Evolutionary conservation across 2,888 invertebrate species (phyloP).

Genomic region (Diarsia brunnea): DNA sequence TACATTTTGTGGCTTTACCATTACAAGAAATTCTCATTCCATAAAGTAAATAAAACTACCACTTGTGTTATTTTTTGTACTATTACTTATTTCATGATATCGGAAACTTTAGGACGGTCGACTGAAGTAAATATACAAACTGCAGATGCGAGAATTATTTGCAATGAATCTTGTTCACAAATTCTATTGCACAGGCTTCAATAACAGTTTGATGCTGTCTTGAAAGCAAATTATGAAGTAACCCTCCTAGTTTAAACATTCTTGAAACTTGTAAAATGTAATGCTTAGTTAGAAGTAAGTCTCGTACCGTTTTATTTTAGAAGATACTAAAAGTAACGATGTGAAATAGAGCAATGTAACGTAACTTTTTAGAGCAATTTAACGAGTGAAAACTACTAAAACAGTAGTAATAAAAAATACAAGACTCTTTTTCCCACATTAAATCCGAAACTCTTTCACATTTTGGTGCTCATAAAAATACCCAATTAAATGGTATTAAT

Average conservation of each 20-base stretch:
- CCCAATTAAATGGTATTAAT: neutral
- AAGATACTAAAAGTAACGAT: constrained; percentile 22
- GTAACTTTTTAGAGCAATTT: neutral
- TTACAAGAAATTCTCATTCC: neutral
- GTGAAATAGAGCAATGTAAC: neutral
- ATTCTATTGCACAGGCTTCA: constrained; percentile 1
- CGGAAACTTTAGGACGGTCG: constrained; percentile 12
- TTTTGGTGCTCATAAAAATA: neutral
- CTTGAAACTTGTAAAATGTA: neutral
- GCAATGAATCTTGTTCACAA: constrained; percentile 4
- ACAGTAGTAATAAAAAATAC: neutral
- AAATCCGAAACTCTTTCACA: neutral
- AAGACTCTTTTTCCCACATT: constrained; percentile 11
- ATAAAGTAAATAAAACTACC: neutral
- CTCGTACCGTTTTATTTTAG: neutral
- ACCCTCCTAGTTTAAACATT: neutral
- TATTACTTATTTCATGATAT: neutral
- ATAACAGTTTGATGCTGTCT: neutral
- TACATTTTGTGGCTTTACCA: neutral
- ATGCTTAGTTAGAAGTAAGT: neutral
- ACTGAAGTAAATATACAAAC: neutral
- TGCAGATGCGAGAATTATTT: neutral
- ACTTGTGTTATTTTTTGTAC: neutral
- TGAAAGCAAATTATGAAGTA: neutral
- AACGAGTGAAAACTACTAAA: neutral